A percentile compares a stretch with the other conserved stretches of the same genome.
phyloP scores from a whole-genome alignment of 2,113 vertebrate genomes.

The Nyctereutes procyonoides region DNA sequence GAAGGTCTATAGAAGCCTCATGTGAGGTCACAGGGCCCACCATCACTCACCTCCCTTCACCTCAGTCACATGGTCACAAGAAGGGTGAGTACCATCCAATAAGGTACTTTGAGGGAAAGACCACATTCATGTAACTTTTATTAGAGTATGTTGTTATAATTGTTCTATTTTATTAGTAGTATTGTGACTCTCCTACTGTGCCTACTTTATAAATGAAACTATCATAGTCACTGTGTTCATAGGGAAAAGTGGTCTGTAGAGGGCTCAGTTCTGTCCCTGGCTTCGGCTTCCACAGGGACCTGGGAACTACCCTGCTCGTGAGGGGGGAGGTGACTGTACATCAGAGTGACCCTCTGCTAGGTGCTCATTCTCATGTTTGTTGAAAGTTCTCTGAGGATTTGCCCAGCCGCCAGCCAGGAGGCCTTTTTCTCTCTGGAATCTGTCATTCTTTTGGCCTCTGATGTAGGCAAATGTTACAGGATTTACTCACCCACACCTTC shows the following conservation, averaged over 20 bases:
- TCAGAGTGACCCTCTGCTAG: background rate
- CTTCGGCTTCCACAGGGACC: background rate
- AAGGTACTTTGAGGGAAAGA: background rate
- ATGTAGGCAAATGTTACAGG: background rate
- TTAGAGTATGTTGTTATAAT: background rate
- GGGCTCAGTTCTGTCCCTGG: background rate
- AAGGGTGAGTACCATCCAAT: background rate
- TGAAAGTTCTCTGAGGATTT: background rate
- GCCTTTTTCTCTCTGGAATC: background rate
- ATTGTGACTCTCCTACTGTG: background rate
- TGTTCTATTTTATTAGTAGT: background rate
- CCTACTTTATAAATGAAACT: background rate
- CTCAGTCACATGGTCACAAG: background rate
- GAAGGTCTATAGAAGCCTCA: background rate
- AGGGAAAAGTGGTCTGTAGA: background rate
- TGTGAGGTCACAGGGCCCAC: background rate
- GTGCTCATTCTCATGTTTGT: background rate
- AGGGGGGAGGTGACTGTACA: background rate
- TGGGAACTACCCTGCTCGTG: background rate
- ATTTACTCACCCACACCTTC: background rate
- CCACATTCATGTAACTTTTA: background rate
- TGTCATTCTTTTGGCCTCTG: background rate
- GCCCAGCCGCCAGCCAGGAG: rapidly evolving
- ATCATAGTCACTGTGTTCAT: background rate
- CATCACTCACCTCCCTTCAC: background rate